Evolutionary conservation across 2,113 vertebrate species (phyloP).

Genomic region (Pionites leucogaster): DNA sequence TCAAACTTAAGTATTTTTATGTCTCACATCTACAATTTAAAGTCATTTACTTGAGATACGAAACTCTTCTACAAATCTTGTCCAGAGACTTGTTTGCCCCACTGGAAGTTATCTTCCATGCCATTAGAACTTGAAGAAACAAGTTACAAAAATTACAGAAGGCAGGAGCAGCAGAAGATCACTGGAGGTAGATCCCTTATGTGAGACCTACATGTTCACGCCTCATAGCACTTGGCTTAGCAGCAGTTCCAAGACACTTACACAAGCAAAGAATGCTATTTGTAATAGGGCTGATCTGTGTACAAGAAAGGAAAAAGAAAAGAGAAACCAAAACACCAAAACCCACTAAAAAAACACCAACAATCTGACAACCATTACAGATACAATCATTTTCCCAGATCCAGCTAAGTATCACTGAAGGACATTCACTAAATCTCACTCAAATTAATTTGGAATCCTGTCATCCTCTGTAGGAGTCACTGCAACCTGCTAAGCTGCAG

Average conservation of each 20-base stretch:
- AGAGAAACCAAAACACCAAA: neutral
- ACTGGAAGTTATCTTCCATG: neutral
- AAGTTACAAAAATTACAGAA: neutral
- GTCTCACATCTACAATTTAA: neutral
- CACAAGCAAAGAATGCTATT: neutral
- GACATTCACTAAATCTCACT: neutral
- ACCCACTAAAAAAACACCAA: neutral
- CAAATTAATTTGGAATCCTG: neutral
- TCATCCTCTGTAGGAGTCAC: neutral
- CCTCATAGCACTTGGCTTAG: fast-evolving
- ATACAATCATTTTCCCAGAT: neutral
- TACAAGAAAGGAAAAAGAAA: neutral
- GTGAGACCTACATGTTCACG: fast-evolving
- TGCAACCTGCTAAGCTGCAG: neutral
- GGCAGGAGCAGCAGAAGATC: neutral
- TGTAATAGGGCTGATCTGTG: neutral
- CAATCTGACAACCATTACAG: neutral
- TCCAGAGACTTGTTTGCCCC: neutral
- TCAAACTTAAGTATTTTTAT: neutral
- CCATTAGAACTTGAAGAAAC: neutral
- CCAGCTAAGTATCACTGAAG: neutral
- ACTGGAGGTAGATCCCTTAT: neutral
- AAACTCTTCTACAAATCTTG: neutral
- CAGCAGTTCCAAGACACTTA: neutral
- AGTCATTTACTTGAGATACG: neutral